Conservation (phyloP, 2,797 vertebrate species). For the Dipus sagitta region DNA sequence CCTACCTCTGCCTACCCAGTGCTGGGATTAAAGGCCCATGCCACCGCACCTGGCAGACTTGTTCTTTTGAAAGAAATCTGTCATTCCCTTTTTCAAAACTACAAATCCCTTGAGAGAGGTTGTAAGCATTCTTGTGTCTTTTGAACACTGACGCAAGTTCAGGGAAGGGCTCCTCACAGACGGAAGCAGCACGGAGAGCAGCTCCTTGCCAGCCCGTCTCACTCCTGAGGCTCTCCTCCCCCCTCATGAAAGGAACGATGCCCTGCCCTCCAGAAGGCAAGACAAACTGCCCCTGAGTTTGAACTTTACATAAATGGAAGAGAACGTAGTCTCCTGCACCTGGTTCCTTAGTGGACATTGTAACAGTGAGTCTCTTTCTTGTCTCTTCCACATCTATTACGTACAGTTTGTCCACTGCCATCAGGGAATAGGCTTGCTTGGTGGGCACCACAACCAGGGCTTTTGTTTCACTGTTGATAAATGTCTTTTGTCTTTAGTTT, state of each 20-base stretch:
- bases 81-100: neutral
- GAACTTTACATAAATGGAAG: neutral
- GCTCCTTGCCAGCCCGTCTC: neutral
- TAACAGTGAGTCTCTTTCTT: fast-evolving
- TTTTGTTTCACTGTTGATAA: neutral
- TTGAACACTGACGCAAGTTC: too few relatives aligned
- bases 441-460: too few relatives aligned
- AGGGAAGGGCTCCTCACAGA: neutral
- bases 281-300: neutral
- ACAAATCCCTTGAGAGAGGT: neutral
- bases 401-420: fast-evolving
- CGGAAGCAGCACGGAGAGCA: neutral
- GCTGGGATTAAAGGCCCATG: too few relatives aligned
- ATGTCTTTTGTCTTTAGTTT: neutral
- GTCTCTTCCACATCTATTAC: neutral
- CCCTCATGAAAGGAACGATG: neutral
- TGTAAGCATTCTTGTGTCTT: neutral
- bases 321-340: fast-evolving
- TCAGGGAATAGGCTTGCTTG: neutral
- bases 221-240: too few relatives aligned
- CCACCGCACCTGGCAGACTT: too few relatives aligned
- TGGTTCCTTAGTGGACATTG: too few relatives aligned
- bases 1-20: too few relatives aligned
- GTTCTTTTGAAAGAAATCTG: neutral
- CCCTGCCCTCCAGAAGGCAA: neutral